Base-by-base conservation (phyloP, 2,888 invertebrate genomes). In the Lasioglossum calceatum region DNA sequence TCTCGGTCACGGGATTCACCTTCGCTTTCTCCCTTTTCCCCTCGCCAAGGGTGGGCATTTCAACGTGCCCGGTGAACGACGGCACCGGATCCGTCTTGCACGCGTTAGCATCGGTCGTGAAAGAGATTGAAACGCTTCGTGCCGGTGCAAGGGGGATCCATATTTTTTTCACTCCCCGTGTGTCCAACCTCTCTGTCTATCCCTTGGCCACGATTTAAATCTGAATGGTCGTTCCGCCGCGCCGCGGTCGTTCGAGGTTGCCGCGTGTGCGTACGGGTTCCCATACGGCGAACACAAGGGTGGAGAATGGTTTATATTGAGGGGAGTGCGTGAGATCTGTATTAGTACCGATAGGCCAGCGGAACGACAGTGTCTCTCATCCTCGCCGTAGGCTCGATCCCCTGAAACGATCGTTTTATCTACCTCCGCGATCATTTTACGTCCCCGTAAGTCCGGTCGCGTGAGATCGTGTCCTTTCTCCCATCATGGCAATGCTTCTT, bases 311-410 rank as follows among this genome's bases (percentile, higher is more conserved):
- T 93, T 94, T 94, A 94, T 94, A 94, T 93, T 90, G 92, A 93
- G 94, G 95, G 94, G 94, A 94, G 93, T 94, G 93, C 94, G 94
- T 95, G 95, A 94, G 95, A 95, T 95, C 94, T 95, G 94, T 94
- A 94, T 95, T 95, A 95, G 94, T 94, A 92, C 92, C 92, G 92
- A 93, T 92, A 93, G 92, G 79, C 83, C 83, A 81, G 74, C 86
- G 44, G 83, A 77, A 86, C 80, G 72, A 36, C 91, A 90, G 91
- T 84, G 92, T 78, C 79, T 91, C 92, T 92, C 92, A 90, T 58
- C 86, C 32, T 19, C 67, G 14, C 10, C 47, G 4, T 36, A 14
- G 4, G 14, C 61, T 32, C 61, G 27, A 67, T 47, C n/a, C 77
- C 27, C 44, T 32, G 27, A 16, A 50, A 32, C 64, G 32, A 10